phyloP scores from a whole-genome alignment of 2,797 vertebrate genomes.

The Scolopax rusticola region DNA sequence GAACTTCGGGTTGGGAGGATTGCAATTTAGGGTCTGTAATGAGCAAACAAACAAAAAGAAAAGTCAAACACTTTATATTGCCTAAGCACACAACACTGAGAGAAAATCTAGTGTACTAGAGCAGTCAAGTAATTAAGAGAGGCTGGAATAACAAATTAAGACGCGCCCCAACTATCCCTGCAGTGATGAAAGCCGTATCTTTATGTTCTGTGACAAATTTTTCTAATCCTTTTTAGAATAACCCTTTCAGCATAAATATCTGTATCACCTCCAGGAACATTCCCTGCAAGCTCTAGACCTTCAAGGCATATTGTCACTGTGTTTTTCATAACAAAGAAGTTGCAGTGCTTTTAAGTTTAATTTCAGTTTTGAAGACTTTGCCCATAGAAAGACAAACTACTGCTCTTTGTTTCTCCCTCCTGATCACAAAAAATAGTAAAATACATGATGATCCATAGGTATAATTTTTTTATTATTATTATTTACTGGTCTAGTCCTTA shows the following conservation, averaged over 20 bases:
- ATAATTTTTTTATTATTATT: background rate
- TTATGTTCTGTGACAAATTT: background rate
- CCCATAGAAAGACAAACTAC: background rate
- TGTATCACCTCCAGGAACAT: background rate
- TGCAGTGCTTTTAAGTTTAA: background rate
- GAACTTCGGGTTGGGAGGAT: conserved; percentile 65
- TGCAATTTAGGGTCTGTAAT: conserved; percentile 81
- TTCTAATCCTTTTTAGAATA: background rate
- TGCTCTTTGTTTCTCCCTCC: background rate
- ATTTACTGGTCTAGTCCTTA: background rate
- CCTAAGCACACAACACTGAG: background rate
- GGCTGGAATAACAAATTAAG: background rate
- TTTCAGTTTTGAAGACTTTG: background rate
- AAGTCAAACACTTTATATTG: background rate
- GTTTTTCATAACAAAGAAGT: background rate
- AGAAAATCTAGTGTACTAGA: background rate
- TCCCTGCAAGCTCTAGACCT: background rate
- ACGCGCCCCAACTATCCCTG: background rate
- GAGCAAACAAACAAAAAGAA: background rate
- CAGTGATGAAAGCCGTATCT: background rate
- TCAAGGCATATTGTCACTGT: background rate
- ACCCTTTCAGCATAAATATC: background rate
- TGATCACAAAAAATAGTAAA: background rate
- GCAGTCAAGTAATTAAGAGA: background rate
- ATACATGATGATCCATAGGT: background rate